Conservation (phyloP, 1,140 invertebrate species). For the Trichonephila clavata region DNA sequence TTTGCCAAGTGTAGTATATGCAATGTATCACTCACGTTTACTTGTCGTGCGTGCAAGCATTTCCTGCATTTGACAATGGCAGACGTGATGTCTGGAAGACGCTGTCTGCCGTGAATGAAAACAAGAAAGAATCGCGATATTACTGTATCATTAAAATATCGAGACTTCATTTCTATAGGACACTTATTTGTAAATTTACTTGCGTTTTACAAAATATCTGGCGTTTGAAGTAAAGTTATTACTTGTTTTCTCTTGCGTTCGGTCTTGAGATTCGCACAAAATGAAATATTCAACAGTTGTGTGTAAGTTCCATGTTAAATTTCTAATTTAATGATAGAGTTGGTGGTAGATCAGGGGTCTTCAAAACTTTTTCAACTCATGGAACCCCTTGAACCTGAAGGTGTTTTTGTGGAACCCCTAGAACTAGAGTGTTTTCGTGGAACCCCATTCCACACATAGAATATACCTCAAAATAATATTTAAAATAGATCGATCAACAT, state of each 20-base stretch:
- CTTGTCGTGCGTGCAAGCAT: not conserved
- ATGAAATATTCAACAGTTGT: no score
- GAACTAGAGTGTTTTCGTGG: no score
- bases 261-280: no score
- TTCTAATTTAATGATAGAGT: no score
- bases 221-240: not conserved
- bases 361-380: no score
- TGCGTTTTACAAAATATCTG: not conserved
- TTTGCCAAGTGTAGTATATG: not conserved
- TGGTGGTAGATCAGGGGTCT: no score
- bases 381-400: no score
- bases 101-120: not conserved
- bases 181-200: not conserved
- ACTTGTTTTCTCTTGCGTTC: not conserved
- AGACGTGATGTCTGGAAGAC: not conserved
- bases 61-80: slow-evolving; percentile 5
- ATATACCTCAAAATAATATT: no score
- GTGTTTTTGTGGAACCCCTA: no score
- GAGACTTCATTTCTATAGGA: not conserved
- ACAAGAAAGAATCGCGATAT: not conserved
- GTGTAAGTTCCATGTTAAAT: no score
- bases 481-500: no score
- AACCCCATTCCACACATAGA: no score
- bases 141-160: not conserved
- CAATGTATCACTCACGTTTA: not conserved